phyloP scores from a whole-genome alignment of 2,797 vertebrate species.

The Coluber constrictor region DNA sequence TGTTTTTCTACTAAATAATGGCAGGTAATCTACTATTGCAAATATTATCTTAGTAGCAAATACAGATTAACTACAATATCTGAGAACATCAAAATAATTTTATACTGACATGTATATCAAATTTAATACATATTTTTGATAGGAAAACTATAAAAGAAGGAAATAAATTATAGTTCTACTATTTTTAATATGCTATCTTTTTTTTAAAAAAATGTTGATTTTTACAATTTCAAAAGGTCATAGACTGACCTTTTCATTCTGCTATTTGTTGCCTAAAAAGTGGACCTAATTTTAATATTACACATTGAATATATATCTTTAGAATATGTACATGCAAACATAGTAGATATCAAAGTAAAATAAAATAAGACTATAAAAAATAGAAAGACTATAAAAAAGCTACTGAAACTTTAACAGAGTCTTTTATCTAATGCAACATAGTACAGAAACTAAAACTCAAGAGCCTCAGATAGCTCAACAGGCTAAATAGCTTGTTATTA shows the following conservation, averaged over 20 bases:
- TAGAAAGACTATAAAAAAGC: neutral
- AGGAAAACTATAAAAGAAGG: neutral
- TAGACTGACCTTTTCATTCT: neutral
- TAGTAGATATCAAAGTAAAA: neutral
- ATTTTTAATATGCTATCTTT: neutral
- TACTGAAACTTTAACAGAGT: neutral
- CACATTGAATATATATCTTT: neutral
- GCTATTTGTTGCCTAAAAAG: neutral
- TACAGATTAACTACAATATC: neutral
- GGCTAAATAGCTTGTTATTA: no score
- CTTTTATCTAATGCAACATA: neutral
- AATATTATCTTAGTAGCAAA: slow-evolving; percentile 18
- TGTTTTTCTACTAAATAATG: slow-evolving; percentile 18
- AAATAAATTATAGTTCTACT: neutral
- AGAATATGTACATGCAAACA: neutral
- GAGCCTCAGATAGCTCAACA: no score
- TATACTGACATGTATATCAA: neutral
- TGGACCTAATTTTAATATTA: neutral
- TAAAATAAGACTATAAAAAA: neutral
- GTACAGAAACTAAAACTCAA: neutral
- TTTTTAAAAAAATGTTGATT: neutral
- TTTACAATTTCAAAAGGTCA: neutral
- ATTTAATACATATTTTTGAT: neutral
- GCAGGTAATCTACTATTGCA: slow-evolving; percentile 13
- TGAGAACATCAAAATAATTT: neutral